Evolutionary conservation across 2,888 invertebrate species (phyloP).

Genomic region (Branchipolynoe longqiensis): DNA sequence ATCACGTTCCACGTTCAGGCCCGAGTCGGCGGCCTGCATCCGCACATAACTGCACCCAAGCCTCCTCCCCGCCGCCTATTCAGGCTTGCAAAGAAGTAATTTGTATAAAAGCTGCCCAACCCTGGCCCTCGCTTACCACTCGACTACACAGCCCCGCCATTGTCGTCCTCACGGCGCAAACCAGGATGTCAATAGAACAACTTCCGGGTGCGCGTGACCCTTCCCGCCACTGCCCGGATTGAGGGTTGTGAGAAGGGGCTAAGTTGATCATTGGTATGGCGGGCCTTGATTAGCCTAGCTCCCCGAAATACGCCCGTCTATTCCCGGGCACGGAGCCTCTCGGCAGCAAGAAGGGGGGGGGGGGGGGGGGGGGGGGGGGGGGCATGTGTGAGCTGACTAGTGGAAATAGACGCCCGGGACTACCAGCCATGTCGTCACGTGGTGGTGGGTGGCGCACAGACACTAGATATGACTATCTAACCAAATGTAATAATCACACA

Average conservation of each 20-base stretch:
- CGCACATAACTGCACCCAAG: too few relatives aligned
- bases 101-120: slow-evolving; percentile 43
- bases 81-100: slow-evolving; percentile 24
- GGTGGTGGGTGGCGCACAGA: too few relatives aligned
- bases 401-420: too few relatives aligned
- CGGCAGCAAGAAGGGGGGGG: neutral
- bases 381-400: too few relatives aligned
- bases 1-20: neutral
- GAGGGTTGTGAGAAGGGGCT: slow-evolving; percentile 1
- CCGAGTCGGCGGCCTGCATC: too few relatives aligned
- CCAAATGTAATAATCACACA: too few relatives aligned
- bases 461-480: too few relatives aligned
- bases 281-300: neutral
- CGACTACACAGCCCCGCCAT: slow-evolving; percentile 6
- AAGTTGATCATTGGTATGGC: slow-evolving; percentile 10
- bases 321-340: slow-evolving; percentile 1
- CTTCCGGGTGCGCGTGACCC: slow-evolving; percentile 48
- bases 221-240: neutral
- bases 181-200: slow-evolving; percentile 26
- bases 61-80: neutral
- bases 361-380: neutral
- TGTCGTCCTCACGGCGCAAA: slow-evolving; percentile 10
- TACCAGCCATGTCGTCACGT: too few relatives aligned
- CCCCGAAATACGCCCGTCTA: slow-evolving; percentile 7
- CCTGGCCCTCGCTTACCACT: neutral